A percentile compares a stretch with the other conserved stretches of the same genome.
Evolutionary conservation across 2,113 vertebrate species (phyloP).

Genomic region (Hypocryptadius cinnamomeus): DNA sequence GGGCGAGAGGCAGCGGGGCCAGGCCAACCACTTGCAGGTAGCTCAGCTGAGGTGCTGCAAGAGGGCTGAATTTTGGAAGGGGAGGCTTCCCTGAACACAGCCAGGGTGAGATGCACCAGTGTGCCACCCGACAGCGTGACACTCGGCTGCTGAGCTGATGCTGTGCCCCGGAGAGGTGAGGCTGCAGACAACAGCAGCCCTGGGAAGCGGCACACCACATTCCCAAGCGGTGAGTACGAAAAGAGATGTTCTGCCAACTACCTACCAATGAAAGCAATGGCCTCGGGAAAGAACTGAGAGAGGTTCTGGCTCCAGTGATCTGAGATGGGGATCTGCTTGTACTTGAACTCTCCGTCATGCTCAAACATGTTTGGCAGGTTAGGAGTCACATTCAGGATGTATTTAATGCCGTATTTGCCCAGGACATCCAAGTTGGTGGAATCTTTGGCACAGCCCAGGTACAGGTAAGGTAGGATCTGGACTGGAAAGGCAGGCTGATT

Average conservation of each 20-base stretch:
- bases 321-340: slow-evolving; percentile 99
- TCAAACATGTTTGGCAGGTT: slow-evolving; percentile 99
- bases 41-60: neutral
- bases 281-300: slow-evolving; percentile 98
- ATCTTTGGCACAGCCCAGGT: slow-evolving; percentile 98
- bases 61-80: neutral
- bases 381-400: slow-evolving; percentile 98
- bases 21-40: neutral
- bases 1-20: neutral
- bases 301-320: slow-evolving; percentile 99
- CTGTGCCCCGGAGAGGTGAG: neutral
- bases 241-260: slow-evolving; percentile 30
- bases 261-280: slow-evolving; percentile 99
- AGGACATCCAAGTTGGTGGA: slow-evolving; percentile 93
- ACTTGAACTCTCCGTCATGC: slow-evolving; percentile 94
- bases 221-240: neutral
- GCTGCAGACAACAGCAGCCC: neutral
- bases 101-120: neutral
- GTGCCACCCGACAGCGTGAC: neutral
- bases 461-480: slow-evolving; percentile 96
- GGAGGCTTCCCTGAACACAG: neutral
- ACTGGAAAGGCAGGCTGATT: slow-evolving; percentile 96
- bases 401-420: slow-evolving; percentile 96
- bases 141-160: neutral
- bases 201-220: slow-evolving; percentile 8